These are phyloP conservation scores for Autographa pulchrina DNA, from an alignment of 2,888 invertebrate genomes.

Conservation along the genomic window DNA sequence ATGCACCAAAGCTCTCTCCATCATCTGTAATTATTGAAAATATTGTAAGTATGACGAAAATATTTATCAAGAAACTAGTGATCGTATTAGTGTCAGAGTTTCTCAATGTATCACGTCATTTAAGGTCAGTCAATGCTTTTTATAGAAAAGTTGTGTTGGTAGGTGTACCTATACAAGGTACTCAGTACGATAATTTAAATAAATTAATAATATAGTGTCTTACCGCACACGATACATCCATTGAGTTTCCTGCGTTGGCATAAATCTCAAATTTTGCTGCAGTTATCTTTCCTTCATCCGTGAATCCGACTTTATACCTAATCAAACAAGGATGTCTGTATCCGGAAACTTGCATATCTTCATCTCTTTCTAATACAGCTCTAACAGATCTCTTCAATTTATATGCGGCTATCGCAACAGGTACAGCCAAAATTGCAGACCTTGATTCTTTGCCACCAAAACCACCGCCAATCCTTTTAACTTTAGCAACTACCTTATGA, in stretches of 20 bases:
- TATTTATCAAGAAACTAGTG: not conserved
- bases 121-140: too few relatives aligned
- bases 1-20: constrained; percentile 94
- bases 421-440: constrained; percentile 89
- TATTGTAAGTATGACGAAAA: not conserved
- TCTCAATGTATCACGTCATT: too few relatives aligned
- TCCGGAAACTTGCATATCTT: constrained; percentile 95
- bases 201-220: constrained; percentile 44
- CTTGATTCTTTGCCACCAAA: constrained; percentile 97
- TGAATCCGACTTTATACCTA: constrained; percentile 93
- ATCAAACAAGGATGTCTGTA: constrained; percentile 94
- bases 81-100: too few relatives aligned
- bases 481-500: constrained; percentile 91
- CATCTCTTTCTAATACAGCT: constrained; percentile 94
- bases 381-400: constrained; percentile 93
- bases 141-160: too few relatives aligned
- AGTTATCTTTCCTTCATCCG: constrained; percentile 91
- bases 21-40: constrained; percentile 88
- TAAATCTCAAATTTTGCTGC: constrained; percentile 91
- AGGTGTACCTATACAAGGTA: too few relatives aligned
- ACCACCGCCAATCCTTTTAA: constrained; percentile 95
- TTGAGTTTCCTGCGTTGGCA: constrained; percentile 92
- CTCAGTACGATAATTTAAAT: not conserved
- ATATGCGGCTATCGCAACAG: constrained; percentile 93
- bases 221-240: constrained; percentile 92